These are phyloP conservation scores for Oreohelix idahoensis DNA, from an alignment of 1,140 invertebrate genomes.

Conservation along the genomic window DNA sequence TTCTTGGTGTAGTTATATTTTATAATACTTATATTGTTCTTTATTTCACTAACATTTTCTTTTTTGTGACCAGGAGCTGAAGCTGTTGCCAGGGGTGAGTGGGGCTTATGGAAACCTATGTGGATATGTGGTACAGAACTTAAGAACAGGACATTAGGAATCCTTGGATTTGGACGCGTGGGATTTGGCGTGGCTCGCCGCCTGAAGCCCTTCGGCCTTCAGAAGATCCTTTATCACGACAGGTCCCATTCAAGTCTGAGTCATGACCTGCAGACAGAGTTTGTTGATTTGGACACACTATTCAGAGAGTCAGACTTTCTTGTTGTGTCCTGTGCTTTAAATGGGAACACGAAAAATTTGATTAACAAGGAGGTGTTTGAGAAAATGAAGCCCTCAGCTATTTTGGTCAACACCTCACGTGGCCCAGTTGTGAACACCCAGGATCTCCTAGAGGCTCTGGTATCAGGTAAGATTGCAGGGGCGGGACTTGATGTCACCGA, in stretches of 20 bases:
- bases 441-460: conserved; percentile 77
- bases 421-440: conserved; percentile 68
- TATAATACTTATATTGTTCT: too few species aligned
- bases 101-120: conserved; percentile 84
- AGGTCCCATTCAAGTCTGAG: conserved; percentile 77
- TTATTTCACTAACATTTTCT: neutral
- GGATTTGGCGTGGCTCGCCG: conserved; percentile 79
- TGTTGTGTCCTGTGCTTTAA: conserved; percentile 65
- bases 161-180: conserved; percentile 86
- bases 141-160: conserved; percentile 84
- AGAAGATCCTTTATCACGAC: conserved; percentile 81
- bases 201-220: conserved; percentile 81
- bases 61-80: conserved; percentile 53
- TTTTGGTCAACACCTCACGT: conserved; percentile 69
- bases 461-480: conserved; percentile 81
- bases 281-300: conserved; percentile 75
- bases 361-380: conserved; percentile 56
- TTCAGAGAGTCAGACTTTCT: conserved; percentile 66
- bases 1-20: too few species aligned
- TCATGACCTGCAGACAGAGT: conserved; percentile 78
- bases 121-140: conserved; percentile 91
- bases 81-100: conserved; percentile 62
- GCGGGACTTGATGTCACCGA: conserved; percentile 94
- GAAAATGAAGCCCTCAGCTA: conserved; percentile 73
- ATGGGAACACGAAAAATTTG: conserved; percentile 46